Base-by-base conservation (phyloP, 2,113 vertebrate species). In the Clupea harengus region DNA sequence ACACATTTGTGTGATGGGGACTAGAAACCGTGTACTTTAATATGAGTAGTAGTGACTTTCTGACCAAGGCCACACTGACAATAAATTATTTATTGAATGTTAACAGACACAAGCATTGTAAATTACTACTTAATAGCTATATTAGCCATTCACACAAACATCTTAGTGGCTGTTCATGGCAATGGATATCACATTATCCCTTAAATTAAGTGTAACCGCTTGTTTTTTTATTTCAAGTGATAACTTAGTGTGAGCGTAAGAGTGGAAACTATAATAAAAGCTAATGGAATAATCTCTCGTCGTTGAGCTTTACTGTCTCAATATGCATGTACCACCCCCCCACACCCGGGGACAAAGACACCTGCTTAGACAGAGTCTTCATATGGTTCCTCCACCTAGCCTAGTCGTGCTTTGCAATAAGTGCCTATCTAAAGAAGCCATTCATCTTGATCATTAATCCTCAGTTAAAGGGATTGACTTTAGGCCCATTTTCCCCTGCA, bases 391-490 rank as follows among this genome's bases (percentile, higher is more conserved):
- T 83, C 80, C 39, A 81, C 67, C 83, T 54, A 84, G 10, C 13
- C 72, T 18, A 32, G 9, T 15, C 15, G 28, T 45, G 20, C 10
- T 39, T 1, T 15, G 46, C 82, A 88, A 46, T 22, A 81, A 85
- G 60, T 81, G 84, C 84, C 60, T 80, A 85, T 82, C 85, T 83
- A 32, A 32, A 78, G 72, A 1, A 78, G 49, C 75, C 87, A 85
- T 90, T 82, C 45, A 83, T 88, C 86, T 85, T 57, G 18, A 82
- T 81, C 46, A 87, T 88, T 85, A 86, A 85, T 89, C 84, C 83
- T 72, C 85, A 83, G 86, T 87, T 89, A 88, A 88, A 84, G 50
- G 67, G 81, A 89, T 86, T 89, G 86, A 88, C 85, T 89, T 85
- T 46, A 32, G 84, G 39, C 86, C 84, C 81, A 83, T 84, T 89